Base-by-base conservation (phyloP, 2,113 vertebrate genomes). In the Columba janthina region DNA sequence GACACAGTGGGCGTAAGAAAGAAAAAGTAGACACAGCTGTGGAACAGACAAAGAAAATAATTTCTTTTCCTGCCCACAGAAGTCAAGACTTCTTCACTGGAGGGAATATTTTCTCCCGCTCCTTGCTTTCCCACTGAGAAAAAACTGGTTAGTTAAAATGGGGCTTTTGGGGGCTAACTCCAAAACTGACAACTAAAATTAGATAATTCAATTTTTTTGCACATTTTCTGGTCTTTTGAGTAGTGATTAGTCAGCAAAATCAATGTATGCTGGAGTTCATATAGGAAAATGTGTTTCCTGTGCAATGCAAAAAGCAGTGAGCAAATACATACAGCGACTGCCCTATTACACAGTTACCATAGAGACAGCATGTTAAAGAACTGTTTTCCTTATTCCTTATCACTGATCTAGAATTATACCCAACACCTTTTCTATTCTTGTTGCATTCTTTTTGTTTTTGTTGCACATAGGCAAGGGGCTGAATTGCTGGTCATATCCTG, bases 261-360 rank as follows among this genome's bases (percentile, higher is more conserved):
- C 34, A n/a, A 2, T 5, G 4, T 29, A 4, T 56, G 22, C 1
- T 64, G 69, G 29, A 6, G 50, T 24, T 74, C 16, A 2, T 13
- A 2, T 3, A 78, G 65, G 32, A 51, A 31, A 4, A 2, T 38
- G 21, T 16, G 6, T 72, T 71, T 77, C 20, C 70, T 38, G 42
- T 36, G 72, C 40, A 51, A 26, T 31, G 40, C 66, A 51, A 28
- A 48, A 36, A 76, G 48, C 81, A 88, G 62, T 11, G 44, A 73
- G 42, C 38, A n/a, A 53, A 53, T 17, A 11, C 6, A 3, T 0
- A 21, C 16, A 28, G 42, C 3, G 48, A 58, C 54, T 32, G 46
- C 65, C 44, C 67, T 36, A 58, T n/a, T 69, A 40, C 46, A 31
- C 14, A 14, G 94, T 96, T 93, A 54, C 95, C 79, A 92, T 78